Conservation (phyloP, 2,113 vertebrate genomes). For the Ia io region DNA sequence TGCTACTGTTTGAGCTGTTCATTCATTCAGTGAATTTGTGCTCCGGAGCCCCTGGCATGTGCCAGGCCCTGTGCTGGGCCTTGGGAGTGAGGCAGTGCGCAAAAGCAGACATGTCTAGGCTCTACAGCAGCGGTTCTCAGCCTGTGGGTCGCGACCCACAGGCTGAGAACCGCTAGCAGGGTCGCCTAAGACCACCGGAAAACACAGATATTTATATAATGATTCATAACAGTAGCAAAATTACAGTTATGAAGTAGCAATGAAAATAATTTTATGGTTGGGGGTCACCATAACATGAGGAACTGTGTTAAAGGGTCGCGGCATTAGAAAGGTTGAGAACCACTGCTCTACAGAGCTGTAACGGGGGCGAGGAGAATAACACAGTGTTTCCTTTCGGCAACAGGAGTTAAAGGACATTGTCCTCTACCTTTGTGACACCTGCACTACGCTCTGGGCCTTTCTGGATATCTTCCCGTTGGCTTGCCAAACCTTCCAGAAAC, state of each 20-base stretch:
- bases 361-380: background rate
- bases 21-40: background rate
- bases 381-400: conserved; percentile 31
- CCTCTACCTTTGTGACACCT: conserved; percentile 93
- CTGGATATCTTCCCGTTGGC: conserved; percentile 93
- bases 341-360: background rate
- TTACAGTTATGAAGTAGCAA: no score
- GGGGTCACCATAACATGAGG: no score
- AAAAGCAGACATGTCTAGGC: background rate
- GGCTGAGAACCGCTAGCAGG: no score
- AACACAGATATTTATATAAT: no score
- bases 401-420: conserved; percentile 93
- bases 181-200: no score
- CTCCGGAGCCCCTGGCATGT: background rate
- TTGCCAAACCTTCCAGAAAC: conserved; percentile 91
- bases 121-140: no score
- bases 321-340: no score
- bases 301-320: no score
- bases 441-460: conserved; percentile 94
- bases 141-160: no score
- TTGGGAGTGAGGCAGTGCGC: background rate
- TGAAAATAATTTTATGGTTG: no score
- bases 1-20: background rate
- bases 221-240: no score
- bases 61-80: background rate